A percentile compares a stretch with the other conserved stretches of the same genome.
Conservation (phyloP, 2,888 invertebrate species). For the Cotesia congregata region DNA sequence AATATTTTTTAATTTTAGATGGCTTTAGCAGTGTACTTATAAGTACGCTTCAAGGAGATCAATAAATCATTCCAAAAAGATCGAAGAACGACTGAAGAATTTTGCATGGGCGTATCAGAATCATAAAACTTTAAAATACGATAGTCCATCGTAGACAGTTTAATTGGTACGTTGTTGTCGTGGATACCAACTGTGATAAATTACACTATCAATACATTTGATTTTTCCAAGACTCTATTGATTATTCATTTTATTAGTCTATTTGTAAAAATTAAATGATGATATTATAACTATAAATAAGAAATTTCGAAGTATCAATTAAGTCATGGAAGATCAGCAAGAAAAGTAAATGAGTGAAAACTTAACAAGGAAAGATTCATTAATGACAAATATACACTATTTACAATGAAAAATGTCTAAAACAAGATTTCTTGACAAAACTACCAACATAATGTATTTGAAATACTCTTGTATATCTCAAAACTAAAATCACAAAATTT, state of each 20-base stretch:
- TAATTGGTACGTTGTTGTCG: conserved; percentile 67
- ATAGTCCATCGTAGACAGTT: conserved; percentile 66
- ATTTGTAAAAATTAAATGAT: not conserved
- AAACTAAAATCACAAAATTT: too few species aligned
- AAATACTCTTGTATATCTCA: too few species aligned
- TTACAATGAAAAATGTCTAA: too few species aligned
- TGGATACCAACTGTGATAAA: conserved; percentile 67
- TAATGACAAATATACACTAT: too few species aligned
- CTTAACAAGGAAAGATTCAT: too few species aligned
- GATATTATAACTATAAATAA: too few species aligned
- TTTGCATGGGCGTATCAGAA: conserved; percentile 66
- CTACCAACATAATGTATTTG: too few species aligned
- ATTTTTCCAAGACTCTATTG: conserved; percentile 49
- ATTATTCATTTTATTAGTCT: conserved; percentile 4
- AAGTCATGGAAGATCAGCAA: too few species aligned
- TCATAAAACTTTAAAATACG: conserved; percentile 67
- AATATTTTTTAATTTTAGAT: conserved; percentile 4
- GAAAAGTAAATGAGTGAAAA: too few species aligned
- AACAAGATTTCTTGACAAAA: too few species aligned
- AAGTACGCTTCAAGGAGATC: not conserved
- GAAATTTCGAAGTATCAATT: too few species aligned
- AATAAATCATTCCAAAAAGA: conserved; percentile 23
- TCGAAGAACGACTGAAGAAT: conserved; percentile 55
- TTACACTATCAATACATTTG: conserved; percentile 62
- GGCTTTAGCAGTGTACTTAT: not conserved